phyloP scores from a whole-genome alignment of 2,113 vertebrate species.

The Hiodon alosoides region DNA sequence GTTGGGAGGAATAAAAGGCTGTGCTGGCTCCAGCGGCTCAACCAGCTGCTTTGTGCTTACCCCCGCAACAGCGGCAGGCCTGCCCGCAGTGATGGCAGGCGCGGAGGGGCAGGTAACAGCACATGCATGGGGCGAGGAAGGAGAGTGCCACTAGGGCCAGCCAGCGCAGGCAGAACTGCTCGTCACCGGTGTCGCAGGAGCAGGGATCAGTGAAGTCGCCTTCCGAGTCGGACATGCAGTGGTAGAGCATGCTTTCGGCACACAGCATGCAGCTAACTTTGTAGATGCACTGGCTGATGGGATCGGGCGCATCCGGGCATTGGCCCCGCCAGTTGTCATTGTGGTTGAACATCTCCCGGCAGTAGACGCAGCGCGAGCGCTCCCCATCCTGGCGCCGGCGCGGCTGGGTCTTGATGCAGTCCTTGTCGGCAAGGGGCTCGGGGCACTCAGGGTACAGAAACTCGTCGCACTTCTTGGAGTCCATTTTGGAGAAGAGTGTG shows the following conservation, averaged over 20 bases:
- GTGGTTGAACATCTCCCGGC: slow-evolving; percentile 85
- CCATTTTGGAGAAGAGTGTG: slow-evolving; percentile 85
- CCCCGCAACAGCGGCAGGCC: slow-evolving; percentile 88
- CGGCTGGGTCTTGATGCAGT: slow-evolving; percentile 71
- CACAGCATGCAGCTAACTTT: slow-evolving; percentile 97
- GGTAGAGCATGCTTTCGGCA: slow-evolving; percentile 96
- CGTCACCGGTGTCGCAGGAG: slow-evolving; percentile 89
- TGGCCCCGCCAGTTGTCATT: slow-evolving; percentile 82
- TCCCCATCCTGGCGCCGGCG: slow-evolving; percentile 74
- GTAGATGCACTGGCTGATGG: slow-evolving; percentile 79
- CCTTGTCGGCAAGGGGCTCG: slow-evolving; percentile 71
- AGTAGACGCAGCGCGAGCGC: slow-evolving; percentile 85
- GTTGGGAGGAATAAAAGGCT: slow-evolving; percentile 32
- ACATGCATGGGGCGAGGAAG: slow-evolving; percentile 93
- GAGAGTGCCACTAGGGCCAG: slow-evolving; percentile 88
- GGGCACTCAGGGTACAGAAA: slow-evolving; percentile 76
- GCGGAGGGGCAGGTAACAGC: slow-evolving; percentile 93
- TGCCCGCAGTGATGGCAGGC: slow-evolving; percentile 89
- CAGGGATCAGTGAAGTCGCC: slow-evolving; percentile 97
- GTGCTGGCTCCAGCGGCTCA: slow-evolving; percentile 50
- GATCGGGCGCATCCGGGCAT: slow-evolving; percentile 92
- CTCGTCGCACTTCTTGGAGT: slow-evolving; percentile 88
- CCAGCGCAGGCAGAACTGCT: slow-evolving; percentile 93
- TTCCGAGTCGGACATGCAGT: slow-evolving; percentile 99
- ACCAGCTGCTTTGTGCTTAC: slow-evolving; percentile 87